A percentile compares a stretch with the other conserved stretches of the same genome.
Conservation (phyloP, 2,113 vertebrate genomes). For the Centrocercus urophasianus region DNA sequence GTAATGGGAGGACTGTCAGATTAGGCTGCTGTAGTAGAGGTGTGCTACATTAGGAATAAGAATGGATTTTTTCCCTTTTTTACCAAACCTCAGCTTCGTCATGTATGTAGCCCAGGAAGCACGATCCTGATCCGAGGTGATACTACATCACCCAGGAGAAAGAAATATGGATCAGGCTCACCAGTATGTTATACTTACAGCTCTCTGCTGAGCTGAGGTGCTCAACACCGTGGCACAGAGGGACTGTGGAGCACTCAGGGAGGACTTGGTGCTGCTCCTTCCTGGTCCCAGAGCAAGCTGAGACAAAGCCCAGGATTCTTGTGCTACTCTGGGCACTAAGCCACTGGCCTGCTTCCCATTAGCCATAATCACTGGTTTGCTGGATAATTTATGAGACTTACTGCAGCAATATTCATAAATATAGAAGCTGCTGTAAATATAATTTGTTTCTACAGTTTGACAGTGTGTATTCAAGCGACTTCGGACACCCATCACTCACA, state of each 20-base stretch:
- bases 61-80: not conserved
- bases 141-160: fast-evolving
- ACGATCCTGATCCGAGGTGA: not conserved
- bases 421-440: slow-evolving; percentile 27
- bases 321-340: slow-evolving; percentile 26
- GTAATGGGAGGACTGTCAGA: not conserved
- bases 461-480: not conserved
- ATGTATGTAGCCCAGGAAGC: not conserved
- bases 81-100: not conserved
- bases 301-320: slow-evolving; percentile 30
- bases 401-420: slow-evolving; percentile 4
- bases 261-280: not conserved
- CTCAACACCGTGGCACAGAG: fast-evolving
- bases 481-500: not conserved
- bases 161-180: not conserved
- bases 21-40: not conserved
- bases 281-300: not conserved
- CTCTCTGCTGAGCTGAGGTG: not conserved
- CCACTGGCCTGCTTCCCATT: slow-evolving; percentile 50
- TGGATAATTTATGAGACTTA: slow-evolving; percentile 49
- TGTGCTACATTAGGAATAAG: slow-evolving; percentile 21
- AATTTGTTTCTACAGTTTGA: slow-evolving; percentile 23
- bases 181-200: not conserved
- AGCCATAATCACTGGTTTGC: slow-evolving; percentile 57
- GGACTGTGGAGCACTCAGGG: not conserved